Conservation (phyloP, 2,888 invertebrate species). For the Eremobia ochroleuca region DNA sequence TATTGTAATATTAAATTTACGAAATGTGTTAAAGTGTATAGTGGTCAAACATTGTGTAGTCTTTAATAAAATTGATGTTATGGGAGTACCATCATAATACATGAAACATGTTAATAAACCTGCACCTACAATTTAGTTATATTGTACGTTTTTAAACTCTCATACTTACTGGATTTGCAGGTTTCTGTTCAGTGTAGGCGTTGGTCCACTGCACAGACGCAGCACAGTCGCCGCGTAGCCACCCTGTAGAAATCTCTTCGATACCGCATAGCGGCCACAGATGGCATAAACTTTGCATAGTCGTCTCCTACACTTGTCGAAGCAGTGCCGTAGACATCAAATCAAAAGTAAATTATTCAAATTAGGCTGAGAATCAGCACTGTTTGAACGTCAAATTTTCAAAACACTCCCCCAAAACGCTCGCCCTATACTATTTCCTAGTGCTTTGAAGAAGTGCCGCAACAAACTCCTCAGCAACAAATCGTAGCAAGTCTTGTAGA, state of each 20-base stretch:
- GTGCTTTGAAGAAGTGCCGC: neutral
- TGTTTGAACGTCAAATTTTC: neutral
- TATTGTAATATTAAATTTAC: neutral
- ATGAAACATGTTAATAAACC: neutral
- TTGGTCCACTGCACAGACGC: neutral
- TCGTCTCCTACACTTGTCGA: neutral
- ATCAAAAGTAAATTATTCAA: neutral
- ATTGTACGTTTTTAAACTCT: neutral
- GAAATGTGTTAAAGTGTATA: neutral
- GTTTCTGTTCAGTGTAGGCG: neutral
- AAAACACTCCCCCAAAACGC: neutral
- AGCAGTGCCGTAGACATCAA: neutral
- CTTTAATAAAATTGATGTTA: neutral
- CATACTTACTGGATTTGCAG: neutral
- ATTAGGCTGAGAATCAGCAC: neutral
- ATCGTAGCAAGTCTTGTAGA: neutral
- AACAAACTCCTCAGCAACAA: neutral
- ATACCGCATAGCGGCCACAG: neutral
- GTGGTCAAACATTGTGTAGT: neutral
- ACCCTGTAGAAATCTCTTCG: no score
- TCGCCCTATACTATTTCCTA: neutral
- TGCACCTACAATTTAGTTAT: neutral
- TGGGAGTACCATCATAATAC: neutral
- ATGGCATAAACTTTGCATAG: neutral
- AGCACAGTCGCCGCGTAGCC: neutral